These are phyloP conservation scores for Andricus quercusramuli DNA, from an alignment of 2,888 invertebrate genomes.

Conservation along the genomic window DNA sequence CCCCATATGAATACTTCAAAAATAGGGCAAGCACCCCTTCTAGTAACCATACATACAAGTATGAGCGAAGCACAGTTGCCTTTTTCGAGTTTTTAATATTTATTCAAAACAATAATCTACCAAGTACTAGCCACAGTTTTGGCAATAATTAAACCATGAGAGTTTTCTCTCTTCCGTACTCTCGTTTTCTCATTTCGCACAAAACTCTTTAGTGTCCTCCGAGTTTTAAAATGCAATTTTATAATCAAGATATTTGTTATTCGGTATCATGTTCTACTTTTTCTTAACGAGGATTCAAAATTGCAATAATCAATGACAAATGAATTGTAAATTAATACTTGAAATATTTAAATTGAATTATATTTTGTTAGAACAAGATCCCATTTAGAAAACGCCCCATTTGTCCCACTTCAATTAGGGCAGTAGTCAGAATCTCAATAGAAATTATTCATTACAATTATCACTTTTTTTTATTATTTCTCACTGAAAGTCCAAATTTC, in stretches of 20 bases:
- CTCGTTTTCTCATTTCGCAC: not conserved
- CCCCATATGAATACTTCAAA: slow-evolving; percentile 51
- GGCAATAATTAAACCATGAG: slow-evolving; percentile 10
- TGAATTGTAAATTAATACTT: no score
- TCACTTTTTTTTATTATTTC: no score
- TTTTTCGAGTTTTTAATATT: slow-evolving; percentile 34
- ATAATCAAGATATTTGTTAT: not conserved
- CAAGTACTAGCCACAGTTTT: slow-evolving; percentile 5
- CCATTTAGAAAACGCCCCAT: no score
- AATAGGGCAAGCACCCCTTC: slow-evolving; percentile 44
- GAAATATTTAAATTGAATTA: no score
- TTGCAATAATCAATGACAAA: not conserved
- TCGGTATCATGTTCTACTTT: not conserved
- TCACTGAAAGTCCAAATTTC: not conserved
- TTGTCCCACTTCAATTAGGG: no score
- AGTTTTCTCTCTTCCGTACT: not conserved
- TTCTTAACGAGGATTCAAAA: not conserved
- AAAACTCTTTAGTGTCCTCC: not conserved
- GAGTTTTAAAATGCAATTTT: slow-evolving; percentile 17
- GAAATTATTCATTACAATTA: no score
- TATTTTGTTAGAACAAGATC: not conserved
- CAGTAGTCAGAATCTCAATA: no score
- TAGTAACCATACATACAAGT: slow-evolving; percentile 38
- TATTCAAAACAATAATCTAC: slow-evolving; percentile 9
- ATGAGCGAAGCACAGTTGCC: slow-evolving; percentile 21